A percentile compares a stretch with the other conserved stretches of the same genome.
Evolutionary conservation across 1,140 invertebrate genomes (phyloP).

Genomic region (Neuroterus valhalla): DNA sequence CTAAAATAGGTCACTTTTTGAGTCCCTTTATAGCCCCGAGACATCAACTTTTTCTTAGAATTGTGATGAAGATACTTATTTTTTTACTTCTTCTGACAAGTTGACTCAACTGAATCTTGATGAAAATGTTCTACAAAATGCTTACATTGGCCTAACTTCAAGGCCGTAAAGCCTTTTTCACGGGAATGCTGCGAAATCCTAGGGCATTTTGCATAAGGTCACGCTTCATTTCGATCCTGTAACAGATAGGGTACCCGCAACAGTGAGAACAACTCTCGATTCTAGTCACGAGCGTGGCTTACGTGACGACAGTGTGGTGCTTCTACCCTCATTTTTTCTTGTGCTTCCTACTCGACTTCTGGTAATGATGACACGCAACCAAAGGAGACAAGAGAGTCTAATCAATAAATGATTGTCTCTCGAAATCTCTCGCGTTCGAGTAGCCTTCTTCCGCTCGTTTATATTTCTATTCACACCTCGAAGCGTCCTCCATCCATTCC

Average conservation of each 20-base stretch:
- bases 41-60: too few relatives aligned
- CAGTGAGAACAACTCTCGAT: conserved; percentile 29
- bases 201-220: conserved; percentile 43
- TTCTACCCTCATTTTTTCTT: conserved; percentile 14
- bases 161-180: conserved; percentile 34
- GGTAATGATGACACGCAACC: conserved; percentile 48
- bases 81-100: too few relatives aligned
- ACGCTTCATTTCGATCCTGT: conserved; percentile 34
- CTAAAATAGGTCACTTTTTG: too few relatives aligned
- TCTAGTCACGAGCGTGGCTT: conserved; percentile 42
- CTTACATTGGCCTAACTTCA: conserved; percentile 27
- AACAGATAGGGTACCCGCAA: conserved; percentile 33
- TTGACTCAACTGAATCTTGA: too few relatives aligned
- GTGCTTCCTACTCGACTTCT: conserved; percentile 1
- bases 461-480: conserved; percentile 13
- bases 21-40: too few relatives aligned
- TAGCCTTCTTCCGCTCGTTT: not conserved
- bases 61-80: too few relatives aligned
- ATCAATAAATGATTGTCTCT: conserved; percentile 56
- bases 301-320: conserved; percentile 39
- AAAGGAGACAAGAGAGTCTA: conserved; percentile 39
- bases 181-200: conserved; percentile 30
- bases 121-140: not conserved
- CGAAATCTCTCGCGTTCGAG: conserved; percentile 38
- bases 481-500: not conserved